Evolutionary conservation across 2,113 vertebrate genomes (phyloP).

Genomic region (Tetraodon nigroviridis): DNA sequence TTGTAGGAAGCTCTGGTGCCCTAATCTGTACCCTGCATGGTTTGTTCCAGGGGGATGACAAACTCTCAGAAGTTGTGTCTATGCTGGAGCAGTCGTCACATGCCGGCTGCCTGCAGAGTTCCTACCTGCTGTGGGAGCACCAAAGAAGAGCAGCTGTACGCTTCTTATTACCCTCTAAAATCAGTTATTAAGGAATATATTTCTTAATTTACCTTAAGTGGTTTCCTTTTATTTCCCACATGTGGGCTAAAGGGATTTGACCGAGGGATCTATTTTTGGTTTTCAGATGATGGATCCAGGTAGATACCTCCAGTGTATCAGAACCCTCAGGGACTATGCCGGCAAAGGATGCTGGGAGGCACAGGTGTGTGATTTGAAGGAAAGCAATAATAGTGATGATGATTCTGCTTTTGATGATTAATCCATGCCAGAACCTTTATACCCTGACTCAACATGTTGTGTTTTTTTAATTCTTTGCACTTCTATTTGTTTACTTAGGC

Average conservation of each 20-base stretch:
- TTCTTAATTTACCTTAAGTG: background rate
- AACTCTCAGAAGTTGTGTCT: conserved; percentile 72
- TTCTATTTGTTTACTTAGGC: too few relatives aligned
- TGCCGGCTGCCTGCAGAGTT: conserved; percentile 87
- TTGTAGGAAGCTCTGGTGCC: too few relatives aligned
- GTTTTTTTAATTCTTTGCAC: too few relatives aligned
- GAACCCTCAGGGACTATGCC: conserved; percentile 90
- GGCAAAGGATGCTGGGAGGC: conserved; percentile 96
- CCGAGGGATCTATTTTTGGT: background rate
- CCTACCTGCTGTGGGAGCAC: conserved; percentile 90
- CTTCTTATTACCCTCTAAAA: background rate
- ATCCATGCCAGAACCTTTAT: too few relatives aligned
- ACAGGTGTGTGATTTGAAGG: conserved; percentile 71
- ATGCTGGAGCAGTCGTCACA: conserved; percentile 86
- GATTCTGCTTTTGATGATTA: background rate
- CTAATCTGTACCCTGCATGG: background rate
- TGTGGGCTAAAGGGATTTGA: background rate
- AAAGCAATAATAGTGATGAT: background rate
- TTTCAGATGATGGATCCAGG: conserved; percentile 86
- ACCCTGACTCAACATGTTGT: too few relatives aligned
- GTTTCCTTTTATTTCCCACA: too few relatives aligned
- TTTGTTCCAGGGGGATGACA: conserved; percentile 81
- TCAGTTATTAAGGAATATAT: background rate
- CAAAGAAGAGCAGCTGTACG: conserved; percentile 82
- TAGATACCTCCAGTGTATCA: conserved; percentile 87